These are phyloP conservation scores for Eucera pruinosa DNA, from an alignment of 2,888 invertebrate genomes.

Conservation along the genomic window DNA sequence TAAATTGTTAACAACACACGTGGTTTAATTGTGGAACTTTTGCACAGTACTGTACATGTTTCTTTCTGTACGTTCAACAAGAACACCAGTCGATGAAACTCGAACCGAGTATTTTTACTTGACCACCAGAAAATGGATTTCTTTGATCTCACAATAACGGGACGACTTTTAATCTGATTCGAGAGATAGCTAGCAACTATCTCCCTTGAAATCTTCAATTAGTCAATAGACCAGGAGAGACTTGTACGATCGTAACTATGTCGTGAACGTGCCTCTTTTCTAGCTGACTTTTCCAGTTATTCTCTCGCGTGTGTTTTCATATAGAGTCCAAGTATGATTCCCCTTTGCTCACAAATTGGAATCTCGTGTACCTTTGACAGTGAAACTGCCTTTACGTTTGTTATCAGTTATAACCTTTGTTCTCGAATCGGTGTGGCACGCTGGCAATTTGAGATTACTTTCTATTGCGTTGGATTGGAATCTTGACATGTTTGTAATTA, in stretches of 20 bases:
- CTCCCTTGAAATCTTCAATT: constrained; percentile 59
- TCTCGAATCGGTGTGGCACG: constrained; percentile 6
- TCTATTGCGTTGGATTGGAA: not conserved
- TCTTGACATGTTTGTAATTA: constrained; percentile 15
- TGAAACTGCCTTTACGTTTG: constrained; percentile 1
- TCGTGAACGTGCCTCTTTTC: constrained; percentile 30
- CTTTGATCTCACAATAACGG: constrained; percentile 63
- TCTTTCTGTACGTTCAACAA: not conserved
- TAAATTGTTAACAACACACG: too few species aligned
- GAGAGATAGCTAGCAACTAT: constrained; percentile 31
- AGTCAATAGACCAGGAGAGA: constrained; percentile 41
- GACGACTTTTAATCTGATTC: constrained; percentile 59
- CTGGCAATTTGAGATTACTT: constrained; percentile 4
- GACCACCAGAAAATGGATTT: constrained; percentile 50
- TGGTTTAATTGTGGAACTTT: too few species aligned
- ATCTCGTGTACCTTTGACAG: constrained; percentile 29
- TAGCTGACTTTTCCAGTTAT: constrained; percentile 37
- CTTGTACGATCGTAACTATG: not conserved
- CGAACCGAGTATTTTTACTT: constrained; percentile 41
- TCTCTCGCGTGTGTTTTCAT: not conserved
- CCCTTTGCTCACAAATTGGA: constrained; percentile 26
- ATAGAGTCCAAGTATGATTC: not conserved
- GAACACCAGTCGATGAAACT: constrained; percentile 25
- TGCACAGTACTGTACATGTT: too few species aligned
- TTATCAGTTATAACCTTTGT: constrained; percentile 40